Percentiles rank a stretch among this genome's conserved stretches.
Conservation (phyloP, 2,797 vertebrate genomes). For the Premnoplex brunnescens region DNA sequence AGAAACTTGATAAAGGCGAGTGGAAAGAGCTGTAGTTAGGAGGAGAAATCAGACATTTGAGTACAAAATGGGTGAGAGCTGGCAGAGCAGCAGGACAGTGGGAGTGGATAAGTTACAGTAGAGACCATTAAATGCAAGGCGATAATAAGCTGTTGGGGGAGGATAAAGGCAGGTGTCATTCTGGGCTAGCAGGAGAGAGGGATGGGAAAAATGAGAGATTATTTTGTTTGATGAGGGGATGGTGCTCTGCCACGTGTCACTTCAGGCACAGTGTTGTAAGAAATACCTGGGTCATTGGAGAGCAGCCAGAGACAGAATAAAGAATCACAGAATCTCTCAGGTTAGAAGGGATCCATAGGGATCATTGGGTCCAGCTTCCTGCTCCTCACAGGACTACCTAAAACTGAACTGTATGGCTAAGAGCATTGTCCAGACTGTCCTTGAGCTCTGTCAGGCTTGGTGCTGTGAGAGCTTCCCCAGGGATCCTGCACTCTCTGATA, state of each 20-base stretch:
- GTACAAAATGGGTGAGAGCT: conserved; percentile 3
- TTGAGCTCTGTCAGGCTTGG: neutral
- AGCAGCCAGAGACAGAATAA: neutral
- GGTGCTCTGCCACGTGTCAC: neutral
- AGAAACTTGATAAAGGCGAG: neutral
- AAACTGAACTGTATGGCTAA: neutral
- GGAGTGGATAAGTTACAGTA: conserved; percentile 3
- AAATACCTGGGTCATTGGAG: neutral
- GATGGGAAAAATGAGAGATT: neutral
- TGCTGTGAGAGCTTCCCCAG: neutral
- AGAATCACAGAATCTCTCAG: neutral
- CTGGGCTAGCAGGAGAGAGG: neutral
- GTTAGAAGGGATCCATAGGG: neutral
- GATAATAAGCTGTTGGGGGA: conserved; percentile 30
- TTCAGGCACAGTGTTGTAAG: neutral
- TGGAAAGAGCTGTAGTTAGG: neutral
- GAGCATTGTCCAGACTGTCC: neutral
- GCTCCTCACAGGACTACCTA: neutral
- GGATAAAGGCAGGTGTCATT: neutral
- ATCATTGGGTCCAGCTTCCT: neutral
- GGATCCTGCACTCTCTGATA: neutral
- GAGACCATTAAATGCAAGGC: conserved; percentile 8
- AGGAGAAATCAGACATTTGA: neutral
- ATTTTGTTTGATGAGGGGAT: neutral
- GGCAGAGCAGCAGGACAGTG: conserved; percentile 26